phyloP scores from a whole-genome alignment of 2,888 invertebrate species.

The Phaedon cochleariae region DNA sequence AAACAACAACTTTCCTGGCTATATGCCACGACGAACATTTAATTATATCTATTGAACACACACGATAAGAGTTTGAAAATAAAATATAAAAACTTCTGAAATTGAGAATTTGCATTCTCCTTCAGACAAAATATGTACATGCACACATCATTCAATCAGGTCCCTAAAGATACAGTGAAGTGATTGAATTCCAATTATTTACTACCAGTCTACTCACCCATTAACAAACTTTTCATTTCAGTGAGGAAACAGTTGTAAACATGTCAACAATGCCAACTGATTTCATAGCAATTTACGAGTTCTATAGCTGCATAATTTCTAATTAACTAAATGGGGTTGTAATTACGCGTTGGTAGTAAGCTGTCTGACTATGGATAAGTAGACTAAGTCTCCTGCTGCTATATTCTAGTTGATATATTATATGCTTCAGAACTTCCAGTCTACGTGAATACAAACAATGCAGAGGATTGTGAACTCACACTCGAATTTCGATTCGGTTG shows the following conservation, averaged over 20 bases:
- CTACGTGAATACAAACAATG: conserved; percentile 29
- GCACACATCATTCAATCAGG: too few species aligned
- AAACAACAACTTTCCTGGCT: too few species aligned
- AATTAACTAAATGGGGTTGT: conserved; percentile 35
- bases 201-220: too few species aligned
- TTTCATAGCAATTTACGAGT: conserved; percentile 2
- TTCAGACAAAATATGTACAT: too few species aligned
- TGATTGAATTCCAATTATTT: too few species aligned
- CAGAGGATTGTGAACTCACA: neutral
- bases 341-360: conserved; percentile 26
- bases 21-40: too few species aligned
- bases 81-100: too few species aligned
- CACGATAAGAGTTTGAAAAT: too few species aligned
- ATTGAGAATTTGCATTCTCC: too few species aligned
- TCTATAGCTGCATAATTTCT: conserved; percentile 24
- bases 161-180: too few species aligned
- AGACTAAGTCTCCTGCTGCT: conserved; percentile 25
- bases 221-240: conserved; percentile 7
- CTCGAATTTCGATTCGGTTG: conserved; percentile 9
- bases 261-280: neutral
- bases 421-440: conserved; percentile 25
- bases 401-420: conserved; percentile 28
- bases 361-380: conserved; percentile 27
- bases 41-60: too few species aligned
- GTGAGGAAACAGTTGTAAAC: neutral